Evolutionary conservation across 1,140 invertebrate genomes (phyloP).

Genomic region (Diabrotica undecimpunctata): DNA sequence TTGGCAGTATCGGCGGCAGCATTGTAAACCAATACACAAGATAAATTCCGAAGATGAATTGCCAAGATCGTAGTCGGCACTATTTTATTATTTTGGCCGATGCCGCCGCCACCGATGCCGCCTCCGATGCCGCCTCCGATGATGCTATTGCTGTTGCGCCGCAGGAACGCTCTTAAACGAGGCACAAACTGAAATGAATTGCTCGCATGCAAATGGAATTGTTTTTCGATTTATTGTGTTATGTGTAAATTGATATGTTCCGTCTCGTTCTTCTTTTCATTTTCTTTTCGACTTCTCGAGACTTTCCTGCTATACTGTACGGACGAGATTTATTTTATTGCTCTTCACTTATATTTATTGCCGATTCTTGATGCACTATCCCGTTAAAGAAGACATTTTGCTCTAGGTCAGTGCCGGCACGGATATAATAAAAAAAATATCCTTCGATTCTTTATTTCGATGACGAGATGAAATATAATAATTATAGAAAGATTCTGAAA

Average conservation of each 20-base stretch:
- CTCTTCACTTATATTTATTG: conserved; percentile 5
- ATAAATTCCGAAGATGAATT: conserved; percentile 15
- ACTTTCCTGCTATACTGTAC: conserved; percentile 4
- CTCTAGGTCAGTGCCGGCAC: no score
- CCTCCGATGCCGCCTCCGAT: no score
- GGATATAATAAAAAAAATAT: no score
- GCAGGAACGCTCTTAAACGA: conserved; percentile 13
- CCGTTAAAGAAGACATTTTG: neutral
- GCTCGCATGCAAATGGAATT: conserved; percentile 19
- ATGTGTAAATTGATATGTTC: conserved; percentile 17
- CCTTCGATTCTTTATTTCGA: no score
- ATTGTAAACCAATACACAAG: conserved; percentile 18
- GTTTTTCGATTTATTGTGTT: conserved; percentile 19
- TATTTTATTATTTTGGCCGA: conserved; percentile 17
- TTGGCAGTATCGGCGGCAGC: conserved; percentile 1
- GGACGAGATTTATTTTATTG: conserved; percentile 8
- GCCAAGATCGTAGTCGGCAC: neutral
- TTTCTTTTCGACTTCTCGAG: neutral
- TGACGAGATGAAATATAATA: no score
- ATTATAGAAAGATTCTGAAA: no score
- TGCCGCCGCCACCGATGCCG: no score
- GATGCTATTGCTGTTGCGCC: neutral
- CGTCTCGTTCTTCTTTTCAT: neutral
- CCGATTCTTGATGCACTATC: conserved; percentile 17
- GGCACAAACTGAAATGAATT: conserved; percentile 20